Base-by-base conservation (phyloP, 2,797 vertebrate genomes). In the Artibeus lituratus region DNA sequence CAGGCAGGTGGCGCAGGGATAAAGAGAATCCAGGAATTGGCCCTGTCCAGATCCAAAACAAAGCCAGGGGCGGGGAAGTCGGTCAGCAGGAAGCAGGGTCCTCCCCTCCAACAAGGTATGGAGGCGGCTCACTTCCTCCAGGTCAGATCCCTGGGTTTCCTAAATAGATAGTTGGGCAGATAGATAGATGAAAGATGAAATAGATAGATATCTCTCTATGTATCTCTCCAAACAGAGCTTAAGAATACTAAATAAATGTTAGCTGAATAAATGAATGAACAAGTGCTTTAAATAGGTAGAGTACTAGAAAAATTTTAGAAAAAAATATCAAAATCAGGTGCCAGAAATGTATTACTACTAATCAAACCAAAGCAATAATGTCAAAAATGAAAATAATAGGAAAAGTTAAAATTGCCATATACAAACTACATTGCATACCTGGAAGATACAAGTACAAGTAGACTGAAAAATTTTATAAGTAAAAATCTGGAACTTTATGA, bases 1-100 rank as follows among this genome's bases (percentile, higher is more conserved):
- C 88, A 82, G 91, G 62, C 96, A 97, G 96, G 97, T 96, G 97
- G 76, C 80, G 57, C 74, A 69, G 91, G 62, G 70, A 57, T 74
- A 70, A 92, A 39, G 59, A 37, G 92, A 87, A 62, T 72, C 82
- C 44, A 69, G 72, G 69, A 67, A 62, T 57, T 73, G 94, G 85
- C 57, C 10, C 78, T 21, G 4, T 12, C 16, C 39, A 80, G 69
- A 87, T 72, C 55, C n/a, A 49, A 86, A 74, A 49, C 7, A 37
- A 94, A 84, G 59, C 22, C 57, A 77, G 76, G 32, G 55, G 47
- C 73, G 74, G 21, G 12, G 35, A 94, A 85, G 49, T 15, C 12
- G 22, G 22, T 86, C 49, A 89, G 44, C 70, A 86, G 32, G n/a
- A 21, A 87, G 44, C 35, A 53, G 37, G 47, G 37, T 37, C 77